A percentile compares a stretch with the other conserved stretches of the same genome.
phyloP scores from a whole-genome alignment of 2,888 invertebrate genomes.

The Melikaiella ostensackeni region DNA sequence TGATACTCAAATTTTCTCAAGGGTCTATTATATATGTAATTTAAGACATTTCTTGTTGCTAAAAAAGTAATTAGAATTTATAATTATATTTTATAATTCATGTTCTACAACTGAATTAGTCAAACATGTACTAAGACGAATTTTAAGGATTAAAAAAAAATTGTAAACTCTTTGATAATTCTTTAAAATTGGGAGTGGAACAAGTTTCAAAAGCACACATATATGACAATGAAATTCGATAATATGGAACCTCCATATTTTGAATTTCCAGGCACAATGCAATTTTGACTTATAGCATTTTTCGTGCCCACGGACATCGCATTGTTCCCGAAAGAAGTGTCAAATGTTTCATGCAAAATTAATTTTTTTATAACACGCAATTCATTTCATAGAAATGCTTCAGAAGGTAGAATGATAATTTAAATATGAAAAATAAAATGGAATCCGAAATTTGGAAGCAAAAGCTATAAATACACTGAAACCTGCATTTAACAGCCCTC shows the following conservation, averaged over 20 bases:
- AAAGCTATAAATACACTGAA: not conserved
- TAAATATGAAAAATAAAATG: not conserved
- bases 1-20: not conserved
- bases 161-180: too few species aligned
- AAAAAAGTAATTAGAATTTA: not conserved
- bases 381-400: too few species aligned
- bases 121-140: too few species aligned
- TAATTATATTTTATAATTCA: too few species aligned
- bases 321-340: too few species aligned
- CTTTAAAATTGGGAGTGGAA: not conserved
- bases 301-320: too few species aligned
- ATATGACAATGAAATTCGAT: not conserved
- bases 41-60: not conserved
- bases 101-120: too few species aligned
- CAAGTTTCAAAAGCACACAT: not conserved
- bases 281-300: not conserved
- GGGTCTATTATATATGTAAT: not conserved
- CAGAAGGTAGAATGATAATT: too few species aligned
- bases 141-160: too few species aligned
- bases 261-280: not conserved
- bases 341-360: not conserved
- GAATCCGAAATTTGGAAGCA: not conserved
- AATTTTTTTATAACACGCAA: not conserved
- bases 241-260: not conserved
- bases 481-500: too few species aligned